Evolutionary conservation across 1,140 invertebrate species (phyloP).

Genomic region (Drosophila carrolli): DNA sequence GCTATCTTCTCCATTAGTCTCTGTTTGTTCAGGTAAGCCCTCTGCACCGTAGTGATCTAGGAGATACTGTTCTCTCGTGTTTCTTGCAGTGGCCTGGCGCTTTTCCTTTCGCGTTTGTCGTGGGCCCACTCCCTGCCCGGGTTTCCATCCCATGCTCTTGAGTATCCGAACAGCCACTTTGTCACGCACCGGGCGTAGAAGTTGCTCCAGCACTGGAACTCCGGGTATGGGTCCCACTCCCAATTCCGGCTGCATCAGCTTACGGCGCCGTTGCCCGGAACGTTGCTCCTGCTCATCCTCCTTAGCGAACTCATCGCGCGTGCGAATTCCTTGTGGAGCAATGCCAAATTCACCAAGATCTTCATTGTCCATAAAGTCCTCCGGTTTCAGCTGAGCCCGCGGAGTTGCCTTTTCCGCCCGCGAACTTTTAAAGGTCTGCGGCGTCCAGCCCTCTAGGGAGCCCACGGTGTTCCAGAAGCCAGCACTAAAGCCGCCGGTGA

Average conservation of each 20-base stretch:
- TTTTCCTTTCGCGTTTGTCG: constrained; percentile 87
- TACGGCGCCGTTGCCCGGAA: constrained; percentile 78
- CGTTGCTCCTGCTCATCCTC: constrained; percentile 85
- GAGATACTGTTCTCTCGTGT: constrained; percentile 72
- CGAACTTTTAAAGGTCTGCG: constrained; percentile 96
- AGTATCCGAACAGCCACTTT: constrained; percentile 95
- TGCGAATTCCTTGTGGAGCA: constrained; percentile 93
- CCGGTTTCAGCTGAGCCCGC: constrained; percentile 87
- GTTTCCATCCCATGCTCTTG: constrained; percentile 95
- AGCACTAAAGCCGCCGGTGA: constrained; percentile 99
- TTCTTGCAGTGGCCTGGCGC: constrained; percentile 56
- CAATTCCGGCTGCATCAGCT: constrained; percentile 81
- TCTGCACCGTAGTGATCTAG: constrained; percentile 74
- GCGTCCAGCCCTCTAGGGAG: constrained; percentile 97
- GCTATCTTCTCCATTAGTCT: background rate
- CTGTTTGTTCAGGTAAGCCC: constrained; percentile 23
- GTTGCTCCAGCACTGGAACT: constrained; percentile 91
- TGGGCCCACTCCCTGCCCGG: constrained; percentile 95
- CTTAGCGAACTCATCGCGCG: constrained; percentile 90
- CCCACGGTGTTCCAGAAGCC: constrained; percentile 99
- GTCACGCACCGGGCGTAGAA: constrained; percentile 91
- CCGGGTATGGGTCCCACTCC: constrained; percentile 91
- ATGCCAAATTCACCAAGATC: constrained; percentile 98
- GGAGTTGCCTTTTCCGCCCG: constrained; percentile 88
- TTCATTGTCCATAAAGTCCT: constrained; percentile 99